Evolutionary conservation across 1,140 invertebrate species (phyloP), one percentile per base, ranked within the genome.

Genomic region (Ceratosolen fusciceps): DNA sequence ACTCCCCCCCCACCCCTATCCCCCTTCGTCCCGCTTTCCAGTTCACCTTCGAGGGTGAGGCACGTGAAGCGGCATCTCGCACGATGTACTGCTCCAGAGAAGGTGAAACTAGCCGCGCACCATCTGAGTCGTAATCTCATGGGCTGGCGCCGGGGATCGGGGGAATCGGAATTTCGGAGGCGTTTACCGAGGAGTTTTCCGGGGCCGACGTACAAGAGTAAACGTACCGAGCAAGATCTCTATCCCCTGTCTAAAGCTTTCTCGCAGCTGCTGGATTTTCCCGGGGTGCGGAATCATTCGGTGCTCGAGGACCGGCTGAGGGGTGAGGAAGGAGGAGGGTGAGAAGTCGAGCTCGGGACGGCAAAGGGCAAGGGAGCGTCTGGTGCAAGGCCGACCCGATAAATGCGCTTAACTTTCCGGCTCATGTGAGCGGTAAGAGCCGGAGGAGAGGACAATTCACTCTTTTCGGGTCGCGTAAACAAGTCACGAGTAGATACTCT

Each of bases 401-500:
- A 60, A 74, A 74, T 62, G 39, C 58, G 56, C 56, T 39, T 47
- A 74, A 74, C 56, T 74, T 74, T 74, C 37, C 72, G 56, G 10
- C 10, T 74, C 58, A 74, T 58, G 19, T 12, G 54, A 62, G 72
- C n/a, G n/a, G n/a, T n/a, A n/a, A n/a, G n/a, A n/a, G n/a, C n/a
- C n/a, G n/a, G n/a, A n/a, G n/a, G n/a, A n/a, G n/a, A n/a, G n/a
- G n/a, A n/a, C n/a, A n/a, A n/a, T n/a, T n/a, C n/a, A n/a, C n/a
- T n/a, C n/a, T n/a, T n/a, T n/a, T n/a, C n/a, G n/a, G n/a, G n/a
- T n/a, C n/a, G n/a, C n/a, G n/a, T n/a, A n/a, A n/a, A n/a, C n/a
- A n/a, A n/a, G n/a, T n/a, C n/a, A n/a, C n/a, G n/a, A n/a, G n/a
- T n/a, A n/a, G n/a, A n/a, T n/a, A n/a, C 29, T 37, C 31, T 37